Evolutionary conservation across 2,113 vertebrate species (phyloP).

Genomic region (Burhinus bistriatus): DNA sequence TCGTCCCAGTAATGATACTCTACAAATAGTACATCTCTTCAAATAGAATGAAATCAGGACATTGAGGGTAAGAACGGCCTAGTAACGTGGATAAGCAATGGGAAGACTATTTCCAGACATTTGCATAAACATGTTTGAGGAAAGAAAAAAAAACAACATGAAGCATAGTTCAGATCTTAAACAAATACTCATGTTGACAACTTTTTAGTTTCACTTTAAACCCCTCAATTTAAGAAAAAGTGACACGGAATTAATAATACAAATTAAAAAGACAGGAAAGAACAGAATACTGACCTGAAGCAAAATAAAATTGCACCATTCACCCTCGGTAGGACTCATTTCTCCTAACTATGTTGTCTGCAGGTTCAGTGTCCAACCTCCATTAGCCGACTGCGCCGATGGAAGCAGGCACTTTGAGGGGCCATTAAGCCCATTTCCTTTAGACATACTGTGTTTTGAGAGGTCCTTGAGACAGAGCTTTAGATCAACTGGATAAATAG

Average conservation of each 20-base stretch:
- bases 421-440: neutral
- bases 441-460: neutral
- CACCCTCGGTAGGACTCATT: neutral
- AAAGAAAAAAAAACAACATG: neutral
- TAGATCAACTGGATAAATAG: neutral
- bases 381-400: fast-evolving
- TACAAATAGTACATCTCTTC: constrained; percentile 4
- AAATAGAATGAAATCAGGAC: neutral
- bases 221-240: neutral
- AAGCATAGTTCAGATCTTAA: neutral
- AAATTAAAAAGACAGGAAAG: neutral
- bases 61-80: neutral
- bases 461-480: neutral
- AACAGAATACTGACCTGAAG: neutral
- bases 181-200: neutral
- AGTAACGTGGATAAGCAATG: fast-evolving
- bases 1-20: neutral
- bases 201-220: neutral
- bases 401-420: neutral
- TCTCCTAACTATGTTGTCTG: neutral
- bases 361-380: neutral
- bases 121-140: neutral
- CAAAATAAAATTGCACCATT: neutral
- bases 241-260: neutral
- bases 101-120: neutral